These are phyloP conservation scores for Aldabrachelys gigantea DNA, from an alignment of 2,113 vertebrate genomes.

Conservation along the genomic window DNA sequence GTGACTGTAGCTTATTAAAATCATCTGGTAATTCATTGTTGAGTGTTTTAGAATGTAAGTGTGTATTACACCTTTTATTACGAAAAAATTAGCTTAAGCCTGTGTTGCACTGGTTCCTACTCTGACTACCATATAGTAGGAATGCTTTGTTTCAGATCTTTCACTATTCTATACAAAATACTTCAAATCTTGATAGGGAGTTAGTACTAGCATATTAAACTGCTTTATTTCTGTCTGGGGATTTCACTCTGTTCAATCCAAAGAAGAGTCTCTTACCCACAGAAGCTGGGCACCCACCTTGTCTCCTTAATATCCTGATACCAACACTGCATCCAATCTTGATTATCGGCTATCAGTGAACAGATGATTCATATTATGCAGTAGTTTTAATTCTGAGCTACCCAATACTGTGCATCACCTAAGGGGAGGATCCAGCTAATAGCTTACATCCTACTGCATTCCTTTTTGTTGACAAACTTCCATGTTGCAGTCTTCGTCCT, in stretches of 20 bases:
- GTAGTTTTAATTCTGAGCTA: background rate
- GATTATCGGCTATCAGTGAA: background rate
- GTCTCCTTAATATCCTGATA: background rate
- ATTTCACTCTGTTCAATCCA: background rate
- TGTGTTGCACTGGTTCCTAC: background rate
- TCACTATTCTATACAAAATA: background rate
- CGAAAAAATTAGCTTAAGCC: background rate
- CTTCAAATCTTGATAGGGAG: background rate
- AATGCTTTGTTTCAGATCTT: background rate
- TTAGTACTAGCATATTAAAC: background rate
- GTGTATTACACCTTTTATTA: background rate
- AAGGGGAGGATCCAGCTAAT: background rate
- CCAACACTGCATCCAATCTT: background rate
- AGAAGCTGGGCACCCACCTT: background rate
- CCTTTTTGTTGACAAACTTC: background rate
- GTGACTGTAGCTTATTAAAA: background rate
- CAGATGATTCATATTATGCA: background rate
- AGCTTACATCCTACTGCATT: background rate
- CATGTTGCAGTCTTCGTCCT: background rate
- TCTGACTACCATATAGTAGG: background rate
- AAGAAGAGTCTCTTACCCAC: background rate
- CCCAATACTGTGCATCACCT: background rate
- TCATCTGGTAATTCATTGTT: background rate
- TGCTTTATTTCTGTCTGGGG: background rate
- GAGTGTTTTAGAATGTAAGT: background rate